Evolutionary conservation across 2,888 invertebrate species (phyloP).

Genomic region (Eugnorisma glareosa): DNA sequence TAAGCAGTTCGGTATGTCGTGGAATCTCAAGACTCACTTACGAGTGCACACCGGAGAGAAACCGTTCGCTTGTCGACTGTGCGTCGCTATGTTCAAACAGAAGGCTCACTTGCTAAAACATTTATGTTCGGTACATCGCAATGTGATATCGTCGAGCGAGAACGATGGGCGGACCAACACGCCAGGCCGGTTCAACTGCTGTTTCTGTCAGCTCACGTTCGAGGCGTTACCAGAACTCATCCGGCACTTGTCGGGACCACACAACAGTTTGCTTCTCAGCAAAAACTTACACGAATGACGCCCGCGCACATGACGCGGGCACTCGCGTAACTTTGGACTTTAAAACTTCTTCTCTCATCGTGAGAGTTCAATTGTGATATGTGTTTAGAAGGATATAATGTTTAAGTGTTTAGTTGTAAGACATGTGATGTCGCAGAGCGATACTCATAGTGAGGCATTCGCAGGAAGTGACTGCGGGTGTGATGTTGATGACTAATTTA

Average conservation of each 20-base stretch:
- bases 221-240: conserved; percentile 96
- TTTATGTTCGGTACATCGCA: conserved; percentile 96
- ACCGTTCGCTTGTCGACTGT: conserved; percentile 96
- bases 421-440: conserved; percentile 88
- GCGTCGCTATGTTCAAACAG: conserved; percentile 97
- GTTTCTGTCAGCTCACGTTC: conserved; percentile 96
- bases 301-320: conserved; percentile 81
- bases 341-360: conserved; percentile 84
- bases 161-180: conserved; percentile 92
- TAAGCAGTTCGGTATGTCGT: conserved; percentile 97
- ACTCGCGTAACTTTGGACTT: conserved; percentile 84
- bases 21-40: conserved; percentile 97
- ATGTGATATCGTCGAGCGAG: conserved; percentile 96
- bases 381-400: conserved; percentile 87
- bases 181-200: conserved; percentile 94
- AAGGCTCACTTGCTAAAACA: conserved; percentile 97
- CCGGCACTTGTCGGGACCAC: conserved; percentile 96
- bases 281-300: conserved; percentile 95
- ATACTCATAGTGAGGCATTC: conserved; percentile 86
- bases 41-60: conserved; percentile 97
- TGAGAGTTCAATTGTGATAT: conserved; percentile 90
- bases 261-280: conserved; percentile 96
- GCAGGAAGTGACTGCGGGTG: conserved; percentile 81
- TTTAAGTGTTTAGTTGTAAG: conserved; percentile 84
- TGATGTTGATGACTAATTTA: conserved; percentile 82